These are phyloP conservation scores for Etheostoma perlongum DNA, from an alignment of 2,797 vertebrate genomes.

Conservation along the genomic window DNA sequence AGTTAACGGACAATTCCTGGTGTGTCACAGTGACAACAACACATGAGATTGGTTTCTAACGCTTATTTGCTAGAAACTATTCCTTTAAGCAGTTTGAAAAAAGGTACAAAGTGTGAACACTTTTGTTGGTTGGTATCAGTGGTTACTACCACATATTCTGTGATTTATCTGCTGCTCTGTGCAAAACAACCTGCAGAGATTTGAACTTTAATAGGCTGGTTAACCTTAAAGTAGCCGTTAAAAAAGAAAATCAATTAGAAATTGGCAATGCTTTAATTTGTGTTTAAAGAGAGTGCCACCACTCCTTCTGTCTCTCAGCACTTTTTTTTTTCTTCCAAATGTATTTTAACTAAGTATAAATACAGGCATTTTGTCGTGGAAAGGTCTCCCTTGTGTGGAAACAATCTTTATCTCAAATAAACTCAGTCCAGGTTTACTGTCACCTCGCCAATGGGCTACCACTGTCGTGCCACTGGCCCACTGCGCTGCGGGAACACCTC, in stretches of 20 bases:
- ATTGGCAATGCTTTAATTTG: constrained; percentile 43
- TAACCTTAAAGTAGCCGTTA: constrained; percentile 41
- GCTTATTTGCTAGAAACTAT: neutral
- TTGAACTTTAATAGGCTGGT: constrained; percentile 27
- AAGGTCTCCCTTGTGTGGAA: constrained; percentile 6
- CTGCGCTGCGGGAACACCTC: constrained; percentile 59
- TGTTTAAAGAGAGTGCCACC: constrained; percentile 38
- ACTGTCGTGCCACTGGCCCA: constrained; percentile 65
- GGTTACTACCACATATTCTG: constrained; percentile 63
- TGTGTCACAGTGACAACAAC: too few species aligned
- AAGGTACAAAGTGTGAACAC: neutral
- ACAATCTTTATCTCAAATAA: constrained; percentile 23
- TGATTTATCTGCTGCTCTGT: constrained; percentile 18
- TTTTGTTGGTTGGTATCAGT: neutral
- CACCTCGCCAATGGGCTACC: constrained; percentile 83
- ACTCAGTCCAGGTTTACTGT: constrained; percentile 75
- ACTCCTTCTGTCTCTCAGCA: constrained; percentile 5
- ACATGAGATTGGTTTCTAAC: neutral
- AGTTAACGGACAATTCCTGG: neutral
- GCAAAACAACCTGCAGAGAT: constrained; percentile 25
- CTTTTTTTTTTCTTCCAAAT: constrained; percentile 4
- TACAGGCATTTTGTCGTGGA: neutral
- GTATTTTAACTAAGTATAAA: constrained; percentile 6
- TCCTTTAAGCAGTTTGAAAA: neutral
- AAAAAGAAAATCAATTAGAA: constrained; percentile 42